Conservation (phyloP, 2,797 vertebrate genomes). For the Brachyrhaphis roseni region DNA sequence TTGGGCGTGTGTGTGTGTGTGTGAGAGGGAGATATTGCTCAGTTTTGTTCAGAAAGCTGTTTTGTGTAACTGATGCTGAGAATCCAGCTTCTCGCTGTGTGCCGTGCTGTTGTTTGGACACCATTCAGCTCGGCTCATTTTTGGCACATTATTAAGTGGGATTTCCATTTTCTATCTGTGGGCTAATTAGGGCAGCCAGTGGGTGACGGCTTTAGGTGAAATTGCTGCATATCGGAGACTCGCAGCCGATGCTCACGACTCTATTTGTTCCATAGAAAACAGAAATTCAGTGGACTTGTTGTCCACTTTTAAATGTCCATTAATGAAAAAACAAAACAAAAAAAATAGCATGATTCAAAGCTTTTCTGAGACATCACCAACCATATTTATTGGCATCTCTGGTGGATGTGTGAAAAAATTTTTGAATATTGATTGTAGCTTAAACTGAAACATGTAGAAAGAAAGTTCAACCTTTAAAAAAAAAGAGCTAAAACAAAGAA, state of each 20-base stretch:
- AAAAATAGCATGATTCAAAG: background rate
- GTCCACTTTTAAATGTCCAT: background rate
- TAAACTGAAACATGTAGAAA: background rate
- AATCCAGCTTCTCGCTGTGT: background rate
- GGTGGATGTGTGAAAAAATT: background rate
- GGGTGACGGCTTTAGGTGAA: background rate
- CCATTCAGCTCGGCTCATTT: constrained; percentile 24
- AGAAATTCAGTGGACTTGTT: background rate
- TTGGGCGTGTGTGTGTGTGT: background rate
- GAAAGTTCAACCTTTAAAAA: background rate
- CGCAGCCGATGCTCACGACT: constrained; percentile 4
- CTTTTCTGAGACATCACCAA: background rate
- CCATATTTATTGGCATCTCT: background rate
- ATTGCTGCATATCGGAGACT: constrained; percentile 4
- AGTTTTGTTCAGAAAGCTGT: constrained; percentile 5
- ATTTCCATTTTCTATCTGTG: constrained; percentile 32
- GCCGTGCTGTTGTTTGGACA: constrained; percentile 19
- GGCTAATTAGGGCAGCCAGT: constrained; percentile 24
- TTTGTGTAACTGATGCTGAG: background rate
- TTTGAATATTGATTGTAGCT: background rate
- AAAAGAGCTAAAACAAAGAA: background rate
- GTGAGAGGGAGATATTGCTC: background rate
- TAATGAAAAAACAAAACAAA: background rate
- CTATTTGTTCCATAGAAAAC: background rate
- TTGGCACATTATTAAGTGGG: constrained; percentile 34